phyloP scores from a whole-genome alignment of 2,797 vertebrate species.

The Paedocypris micromegethes region DNA sequence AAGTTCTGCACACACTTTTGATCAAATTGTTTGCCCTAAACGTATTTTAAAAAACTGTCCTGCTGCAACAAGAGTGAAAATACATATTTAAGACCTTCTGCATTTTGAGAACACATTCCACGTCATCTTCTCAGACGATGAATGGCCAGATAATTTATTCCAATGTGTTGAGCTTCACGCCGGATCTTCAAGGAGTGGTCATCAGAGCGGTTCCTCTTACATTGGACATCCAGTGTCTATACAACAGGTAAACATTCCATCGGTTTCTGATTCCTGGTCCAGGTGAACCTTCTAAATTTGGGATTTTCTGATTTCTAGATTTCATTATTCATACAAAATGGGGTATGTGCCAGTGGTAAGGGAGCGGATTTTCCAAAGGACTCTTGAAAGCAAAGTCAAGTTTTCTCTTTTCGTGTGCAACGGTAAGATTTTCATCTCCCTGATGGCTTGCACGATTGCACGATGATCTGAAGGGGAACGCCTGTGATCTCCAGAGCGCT shows the following conservation, averaged over 20 bases:
- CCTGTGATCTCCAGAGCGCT: conserved; percentile 42
- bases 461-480: not conserved
- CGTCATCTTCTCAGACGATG: conserved; percentile 44
- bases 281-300: no score
- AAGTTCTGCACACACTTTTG: no score
- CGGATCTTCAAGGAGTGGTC: conserved; percentile 47
- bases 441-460: not conserved
- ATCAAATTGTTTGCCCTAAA: no score
- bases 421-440: conserved; percentile 49
- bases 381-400: conserved; percentile 43
- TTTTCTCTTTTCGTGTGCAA: conserved; percentile 59
- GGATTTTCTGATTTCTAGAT: conserved; percentile 46
- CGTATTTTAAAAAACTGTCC: no score
- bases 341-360: conserved; percentile 57
- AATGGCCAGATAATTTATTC: conserved; percentile 59
- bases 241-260: conserved; percentile 56
- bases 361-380: conserved; percentile 51
- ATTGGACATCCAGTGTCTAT: conserved; percentile 57
- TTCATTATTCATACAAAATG: conserved; percentile 65
- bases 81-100: not conserved
- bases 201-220: conserved; percentile 54
- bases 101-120: not conserved
- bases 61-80: no score
- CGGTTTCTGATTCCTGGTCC: no score
- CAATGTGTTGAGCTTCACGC: conserved; percentile 47